Conservation (phyloP, 2,797 vertebrate genomes). For the Phaenicophaeus curvirostris region DNA sequence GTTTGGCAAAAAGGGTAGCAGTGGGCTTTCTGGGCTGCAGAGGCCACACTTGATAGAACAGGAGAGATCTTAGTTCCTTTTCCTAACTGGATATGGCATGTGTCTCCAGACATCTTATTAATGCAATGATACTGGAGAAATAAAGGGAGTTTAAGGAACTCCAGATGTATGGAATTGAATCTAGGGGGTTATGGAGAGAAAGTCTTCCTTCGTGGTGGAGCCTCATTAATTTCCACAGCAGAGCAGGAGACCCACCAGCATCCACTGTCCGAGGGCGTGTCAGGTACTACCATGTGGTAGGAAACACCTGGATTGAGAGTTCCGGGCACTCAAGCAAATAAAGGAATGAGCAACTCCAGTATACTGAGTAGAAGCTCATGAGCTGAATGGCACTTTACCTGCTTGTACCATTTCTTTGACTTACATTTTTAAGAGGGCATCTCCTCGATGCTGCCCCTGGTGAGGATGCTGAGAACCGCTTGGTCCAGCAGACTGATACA, state of each 20-base stretch:
- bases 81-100: slow-evolving; percentile 1
- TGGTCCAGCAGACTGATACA: neutral
- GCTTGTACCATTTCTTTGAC: fast-evolving
- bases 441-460: neutral
- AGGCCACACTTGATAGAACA: slow-evolving; percentile 60
- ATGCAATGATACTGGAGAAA: neutral
- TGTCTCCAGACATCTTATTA: slow-evolving; percentile 45
- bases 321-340: neutral
- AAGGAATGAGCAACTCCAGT: neutral
- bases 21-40: slow-evolving; percentile 52
- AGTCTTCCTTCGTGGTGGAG: neutral
- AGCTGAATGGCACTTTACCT: fast-evolving
- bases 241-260: neutral
- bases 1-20: slow-evolving; percentile 62
- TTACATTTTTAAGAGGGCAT: neutral
- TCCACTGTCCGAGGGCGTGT: fast-evolving
- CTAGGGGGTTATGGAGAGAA: neutral
- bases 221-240: neutral
- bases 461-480: neutral
- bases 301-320: neutral
- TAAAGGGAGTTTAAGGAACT: neutral
- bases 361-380: neutral
- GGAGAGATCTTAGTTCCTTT: slow-evolving; percentile 65
- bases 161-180: neutral
- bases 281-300: fast-evolving